Conservation (phyloP, 2,113 vertebrate species). For the Blennius ocellaris region DNA sequence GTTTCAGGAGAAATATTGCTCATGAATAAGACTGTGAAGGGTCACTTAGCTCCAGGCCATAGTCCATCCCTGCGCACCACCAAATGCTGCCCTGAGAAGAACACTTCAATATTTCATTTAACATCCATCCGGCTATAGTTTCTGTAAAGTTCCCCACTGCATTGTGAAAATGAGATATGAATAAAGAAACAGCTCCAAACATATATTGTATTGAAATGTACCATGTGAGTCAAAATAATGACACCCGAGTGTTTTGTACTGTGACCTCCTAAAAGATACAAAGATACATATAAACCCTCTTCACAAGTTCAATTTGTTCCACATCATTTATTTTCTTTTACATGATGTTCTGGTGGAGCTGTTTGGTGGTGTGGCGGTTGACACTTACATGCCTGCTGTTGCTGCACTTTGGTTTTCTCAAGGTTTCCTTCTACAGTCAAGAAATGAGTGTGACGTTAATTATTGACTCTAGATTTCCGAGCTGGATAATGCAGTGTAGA, state of each 20-base stretch:
- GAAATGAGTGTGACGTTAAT: too few relatives aligned
- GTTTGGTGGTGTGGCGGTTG: too few relatives aligned
- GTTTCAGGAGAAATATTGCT: not conserved
- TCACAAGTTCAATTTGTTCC: not conserved
- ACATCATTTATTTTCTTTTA: too few relatives aligned
- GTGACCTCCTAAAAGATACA: not conserved
- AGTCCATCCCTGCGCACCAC: not conserved
- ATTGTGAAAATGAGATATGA: not conserved
- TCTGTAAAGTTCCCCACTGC: not conserved
- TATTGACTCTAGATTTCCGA: too few relatives aligned
- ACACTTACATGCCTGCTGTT: too few relatives aligned
- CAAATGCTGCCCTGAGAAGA: not conserved
- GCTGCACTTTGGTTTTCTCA: too few relatives aligned
- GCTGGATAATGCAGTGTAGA: too few relatives aligned
- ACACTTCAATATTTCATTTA: not conserved
- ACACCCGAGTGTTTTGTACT: not conserved
- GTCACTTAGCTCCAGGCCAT: conserved; percentile 26
- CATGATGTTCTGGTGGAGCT: too few relatives aligned
- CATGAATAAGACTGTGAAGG: conserved; percentile 10
- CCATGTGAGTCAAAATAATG: not conserved
- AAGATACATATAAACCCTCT: not conserved
- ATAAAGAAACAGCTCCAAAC: not conserved
- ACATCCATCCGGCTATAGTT: not conserved
- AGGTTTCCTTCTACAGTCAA: too few relatives aligned
- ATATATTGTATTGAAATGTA: not conserved